These are phyloP conservation scores for Solea senegalensis DNA, from an alignment of 2,113 vertebrate genomes.

Conservation along the genomic window DNA sequence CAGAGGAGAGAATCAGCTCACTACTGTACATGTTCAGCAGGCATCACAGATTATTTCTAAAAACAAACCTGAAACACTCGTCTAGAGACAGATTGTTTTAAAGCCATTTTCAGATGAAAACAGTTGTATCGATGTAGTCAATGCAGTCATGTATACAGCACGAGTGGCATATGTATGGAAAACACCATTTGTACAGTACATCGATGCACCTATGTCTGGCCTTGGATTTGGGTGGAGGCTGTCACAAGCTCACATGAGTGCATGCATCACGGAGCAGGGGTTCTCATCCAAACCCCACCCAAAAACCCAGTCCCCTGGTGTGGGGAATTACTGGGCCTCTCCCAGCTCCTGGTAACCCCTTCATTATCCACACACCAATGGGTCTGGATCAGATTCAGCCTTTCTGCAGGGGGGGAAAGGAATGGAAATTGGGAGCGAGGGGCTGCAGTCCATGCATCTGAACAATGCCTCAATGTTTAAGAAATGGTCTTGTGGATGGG, in stretches of 20 bases:
- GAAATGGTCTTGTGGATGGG: constrained; percentile 67
- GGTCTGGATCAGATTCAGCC: constrained; percentile 82
- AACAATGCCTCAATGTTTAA: constrained; percentile 83
- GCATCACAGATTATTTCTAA: too few relatives aligned
- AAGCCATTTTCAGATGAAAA: too few relatives aligned
- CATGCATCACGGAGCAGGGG: constrained; percentile 84
- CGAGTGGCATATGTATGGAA: constrained; percentile 27
- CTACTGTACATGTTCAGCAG: too few relatives aligned
- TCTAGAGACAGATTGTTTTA: too few relatives aligned
- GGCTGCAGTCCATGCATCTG: constrained; percentile 78
- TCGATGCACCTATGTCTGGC: constrained; percentile 71
- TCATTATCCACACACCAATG: constrained; percentile 89
- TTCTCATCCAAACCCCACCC: constrained; percentile 84
- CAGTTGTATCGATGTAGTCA: background rate
- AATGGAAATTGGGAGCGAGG: constrained; percentile 79
- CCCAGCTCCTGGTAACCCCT: constrained; percentile 85
- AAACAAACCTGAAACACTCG: too few relatives aligned
- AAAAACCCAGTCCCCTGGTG: constrained; percentile 82
- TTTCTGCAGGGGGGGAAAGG: constrained; percentile 68
- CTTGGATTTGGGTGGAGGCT: constrained; percentile 81
- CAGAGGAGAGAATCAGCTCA: too few relatives aligned
- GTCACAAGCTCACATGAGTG: constrained; percentile 82
- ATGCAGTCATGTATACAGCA: constrained; percentile 34
- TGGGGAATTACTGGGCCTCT: constrained; percentile 86
- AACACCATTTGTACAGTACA: constrained; percentile 53